Percentiles rank a stretch among this genome's conserved stretches.
phyloP scores from a whole-genome alignment of 1,140 invertebrate genomes.

The Diprion similis region DNA sequence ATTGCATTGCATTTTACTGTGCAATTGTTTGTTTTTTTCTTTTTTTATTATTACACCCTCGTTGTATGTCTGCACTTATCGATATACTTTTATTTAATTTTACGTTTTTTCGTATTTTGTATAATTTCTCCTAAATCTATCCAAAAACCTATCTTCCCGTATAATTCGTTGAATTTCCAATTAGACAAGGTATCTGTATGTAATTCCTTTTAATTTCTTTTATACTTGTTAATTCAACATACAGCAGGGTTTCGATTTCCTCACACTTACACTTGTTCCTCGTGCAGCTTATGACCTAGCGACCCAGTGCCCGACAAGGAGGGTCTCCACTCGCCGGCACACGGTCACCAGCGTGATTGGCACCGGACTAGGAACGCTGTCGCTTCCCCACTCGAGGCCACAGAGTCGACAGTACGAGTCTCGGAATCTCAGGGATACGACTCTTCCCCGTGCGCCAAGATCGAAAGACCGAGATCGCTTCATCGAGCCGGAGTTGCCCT shows the following conservation, averaged over 20 bases:
- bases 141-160: too few relatives aligned
- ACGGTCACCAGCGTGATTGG: slow-evolving; percentile 66
- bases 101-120: neutral
- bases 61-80: neutral
- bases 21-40: too few relatives aligned
- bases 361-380: slow-evolving; percentile 64
- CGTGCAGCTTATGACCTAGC: slow-evolving; percentile 79
- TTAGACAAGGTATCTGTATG: too few relatives aligned
- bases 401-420: slow-evolving; percentile 48
- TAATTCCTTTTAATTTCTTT: too few relatives aligned
- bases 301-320: slow-evolving; percentile 75
- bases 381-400: slow-evolving; percentile 75
- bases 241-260: too few relatives aligned
- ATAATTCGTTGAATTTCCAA: too few relatives aligned
- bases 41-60: slow-evolving; percentile 8
- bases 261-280: neutral
- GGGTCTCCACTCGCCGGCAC: slow-evolving; percentile 74
- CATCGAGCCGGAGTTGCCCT: neutral
- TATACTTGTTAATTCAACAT: too few relatives aligned
- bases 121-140: neutral
- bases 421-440: slow-evolving; percentile 10
- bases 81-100: neutral
- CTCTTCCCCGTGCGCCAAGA: neutral
- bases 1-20: too few relatives aligned
- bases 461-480: neutral